Conservation (phyloP, 2,113 vertebrate genomes). For the Scomber scombrus region DNA sequence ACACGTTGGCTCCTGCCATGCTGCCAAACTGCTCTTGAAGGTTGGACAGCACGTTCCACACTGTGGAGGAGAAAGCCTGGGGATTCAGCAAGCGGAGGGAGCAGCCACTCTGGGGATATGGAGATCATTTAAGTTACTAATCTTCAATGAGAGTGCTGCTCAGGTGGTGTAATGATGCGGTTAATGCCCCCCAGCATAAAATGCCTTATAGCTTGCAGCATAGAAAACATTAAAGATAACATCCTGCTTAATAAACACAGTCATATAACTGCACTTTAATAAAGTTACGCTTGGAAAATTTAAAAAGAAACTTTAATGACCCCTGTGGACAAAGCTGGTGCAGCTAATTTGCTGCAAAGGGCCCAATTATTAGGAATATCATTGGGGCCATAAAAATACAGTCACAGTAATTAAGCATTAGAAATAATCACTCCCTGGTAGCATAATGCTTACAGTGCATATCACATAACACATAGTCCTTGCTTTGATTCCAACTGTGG, state of each 20-base stretch:
- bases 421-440: neutral
- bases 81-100: slow-evolving; percentile 94
- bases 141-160: slow-evolving; percentile 4
- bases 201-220: neutral
- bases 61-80: slow-evolving; percentile 90
- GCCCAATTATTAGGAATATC: slow-evolving; percentile 19
- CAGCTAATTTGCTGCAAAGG: slow-evolving; percentile 22
- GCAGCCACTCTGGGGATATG: slow-evolving; percentile 87
- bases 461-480: no score
- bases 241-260: slow-evolving; percentile 3
- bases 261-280: slow-evolving; percentile 32
- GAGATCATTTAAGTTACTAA: slow-evolving; percentile 8
- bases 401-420: neutral
- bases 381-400: neutral
- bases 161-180: slow-evolving; percentile 5
- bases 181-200: neutral
- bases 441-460: no score
- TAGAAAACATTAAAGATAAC: slow-evolving; percentile 16
- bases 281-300: neutral
- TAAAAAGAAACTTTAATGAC: slow-evolving; percentile 33
- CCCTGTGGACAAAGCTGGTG: neutral
- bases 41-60: slow-evolving; percentile 94
- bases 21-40: slow-evolving; percentile 95
- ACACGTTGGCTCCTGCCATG: slow-evolving; percentile 95
- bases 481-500: no score